A percentile compares a stretch with the other conserved stretches of the same genome.
Evolutionary conservation across 1,140 invertebrate species (phyloP).

Genomic region (Scaptomyza hsui): DNA sequence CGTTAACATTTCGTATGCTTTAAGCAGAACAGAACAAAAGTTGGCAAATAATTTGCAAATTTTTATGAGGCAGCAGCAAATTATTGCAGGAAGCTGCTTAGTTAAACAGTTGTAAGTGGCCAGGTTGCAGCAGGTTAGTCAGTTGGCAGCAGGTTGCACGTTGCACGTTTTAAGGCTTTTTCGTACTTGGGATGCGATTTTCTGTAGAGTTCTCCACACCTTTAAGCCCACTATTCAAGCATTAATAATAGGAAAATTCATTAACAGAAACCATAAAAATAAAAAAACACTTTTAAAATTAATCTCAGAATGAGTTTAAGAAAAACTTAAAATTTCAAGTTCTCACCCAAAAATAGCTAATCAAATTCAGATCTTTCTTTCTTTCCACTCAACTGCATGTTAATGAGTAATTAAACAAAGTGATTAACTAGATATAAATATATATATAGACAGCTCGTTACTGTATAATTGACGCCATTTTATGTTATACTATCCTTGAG

Average conservation of each 20-base stretch:
- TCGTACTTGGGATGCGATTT: neutral
- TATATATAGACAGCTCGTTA: neutral
- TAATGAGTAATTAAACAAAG: conserved; percentile 21
- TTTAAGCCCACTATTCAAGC: too few species aligned
- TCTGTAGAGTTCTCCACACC: too few species aligned
- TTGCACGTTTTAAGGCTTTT: neutral
- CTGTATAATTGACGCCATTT: conserved; percentile 3
- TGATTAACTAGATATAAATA: neutral
- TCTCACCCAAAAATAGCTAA: too few species aligned
- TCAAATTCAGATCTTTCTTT: conserved; percentile 1
- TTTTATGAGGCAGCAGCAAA: conserved; percentile 66
- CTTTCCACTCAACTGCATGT: conserved; percentile 16
- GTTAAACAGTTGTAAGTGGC: conserved; percentile 57
- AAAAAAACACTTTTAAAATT: too few species aligned
- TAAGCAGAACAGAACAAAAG: conserved; percentile 68
- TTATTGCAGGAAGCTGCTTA: conserved; percentile 68
- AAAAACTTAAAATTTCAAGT: too few species aligned
- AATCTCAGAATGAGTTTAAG: too few species aligned
- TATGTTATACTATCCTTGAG: neutral
- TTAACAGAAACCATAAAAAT: too few species aligned
- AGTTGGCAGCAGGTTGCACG: conserved; percentile 10
- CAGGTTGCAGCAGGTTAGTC: conserved; percentile 32
- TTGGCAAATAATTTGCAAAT: conserved; percentile 77
- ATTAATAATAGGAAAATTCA: too few species aligned
- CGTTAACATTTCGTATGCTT: conserved; percentile 45